These are phyloP conservation scores for Melanchra persicariae DNA, from an alignment of 2,888 invertebrate genomes.

Conservation along the genomic window DNA sequence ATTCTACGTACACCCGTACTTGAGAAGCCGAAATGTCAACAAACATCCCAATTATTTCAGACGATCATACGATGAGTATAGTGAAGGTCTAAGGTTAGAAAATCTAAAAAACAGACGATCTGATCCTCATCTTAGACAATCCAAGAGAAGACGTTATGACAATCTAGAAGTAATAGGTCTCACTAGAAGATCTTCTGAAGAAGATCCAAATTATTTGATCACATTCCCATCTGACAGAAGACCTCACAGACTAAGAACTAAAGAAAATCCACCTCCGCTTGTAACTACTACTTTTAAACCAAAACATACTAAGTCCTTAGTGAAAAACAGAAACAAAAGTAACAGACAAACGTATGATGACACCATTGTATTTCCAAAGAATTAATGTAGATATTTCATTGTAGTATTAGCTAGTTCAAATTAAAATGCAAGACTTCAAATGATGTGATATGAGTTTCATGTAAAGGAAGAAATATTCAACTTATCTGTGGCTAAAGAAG, in stretches of 20 bases:
- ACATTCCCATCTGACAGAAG: slow-evolving; percentile 16
- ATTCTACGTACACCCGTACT: slow-evolving; percentile 7
- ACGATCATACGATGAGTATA: background rate
- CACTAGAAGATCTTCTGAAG: background rate
- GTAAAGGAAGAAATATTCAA: too few species aligned
- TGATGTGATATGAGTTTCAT: background rate
- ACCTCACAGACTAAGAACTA: background rate
- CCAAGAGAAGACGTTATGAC: background rate
- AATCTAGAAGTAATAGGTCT: background rate
- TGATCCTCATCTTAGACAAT: background rate
- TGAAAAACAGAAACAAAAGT: background rate
- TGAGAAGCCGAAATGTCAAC: slow-evolving; percentile 25
- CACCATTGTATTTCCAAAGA: slow-evolving; percentile 16
- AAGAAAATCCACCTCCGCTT: background rate
- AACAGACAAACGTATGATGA: slow-evolving; percentile 2
- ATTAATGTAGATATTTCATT: background rate
- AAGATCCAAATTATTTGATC: background rate
- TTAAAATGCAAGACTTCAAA: background rate
- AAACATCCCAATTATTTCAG: slow-evolving; percentile 10
- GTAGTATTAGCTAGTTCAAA: background rate
- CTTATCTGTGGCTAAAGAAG: too few species aligned
- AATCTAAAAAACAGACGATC: background rate
- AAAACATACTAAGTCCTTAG: background rate
- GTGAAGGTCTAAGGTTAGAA: background rate
- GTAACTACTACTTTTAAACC: background rate